Base-by-base conservation (phyloP, 2,113 vertebrate species). In the Spizaetus ornatus region DNA sequence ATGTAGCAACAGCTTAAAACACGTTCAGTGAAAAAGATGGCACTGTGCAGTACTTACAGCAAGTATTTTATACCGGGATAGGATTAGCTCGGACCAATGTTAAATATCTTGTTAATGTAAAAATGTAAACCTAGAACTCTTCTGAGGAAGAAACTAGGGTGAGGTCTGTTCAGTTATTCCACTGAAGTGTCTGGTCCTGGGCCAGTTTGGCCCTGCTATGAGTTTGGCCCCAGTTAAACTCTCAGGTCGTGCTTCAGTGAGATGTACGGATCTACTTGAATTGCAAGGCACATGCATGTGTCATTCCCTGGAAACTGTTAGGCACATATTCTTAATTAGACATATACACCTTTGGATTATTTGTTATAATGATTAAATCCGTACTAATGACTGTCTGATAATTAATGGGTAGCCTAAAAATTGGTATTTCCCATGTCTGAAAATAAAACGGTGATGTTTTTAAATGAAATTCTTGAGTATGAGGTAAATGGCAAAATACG, bases 361-460 rank as follows among this genome's bases (percentile, higher is more conserved):
- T 96, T 90, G 25, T 79, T 83, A 22, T 53, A 92, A 86, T 59
- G 67, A 86, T 90, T 92, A 95, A 82, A 50, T 94, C 55, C 31
- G 23, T 78, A 43, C 32, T 88, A 77, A 86, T 47, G 32, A 67
- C 42, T 80, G 27, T 85, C 26, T 59, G 47, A 73, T 88, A 90
- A 95, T 93, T 83, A 97, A 74, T 61, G 56, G 61, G 52, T 93
- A 74, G 73, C 26, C 43, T 55, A 83, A 96, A 94, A 94, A 78
- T 14, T 66, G 27, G 9, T 82, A n/a, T 93, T 97, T 94, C 72
- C 72, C 29, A 62, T 0, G 0, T 92, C 76, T 96, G 86, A 94
- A 96, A 96, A 90, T 88, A 89, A 94, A 94, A 59, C 18, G 50
- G 32, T 1, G 11, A 58, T 83, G 55, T 90, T 90, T 88, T 93